These are phyloP conservation scores for Bombus waltoni DNA, from an alignment of 1,140 invertebrate genomes.

Conservation along the genomic window DNA sequence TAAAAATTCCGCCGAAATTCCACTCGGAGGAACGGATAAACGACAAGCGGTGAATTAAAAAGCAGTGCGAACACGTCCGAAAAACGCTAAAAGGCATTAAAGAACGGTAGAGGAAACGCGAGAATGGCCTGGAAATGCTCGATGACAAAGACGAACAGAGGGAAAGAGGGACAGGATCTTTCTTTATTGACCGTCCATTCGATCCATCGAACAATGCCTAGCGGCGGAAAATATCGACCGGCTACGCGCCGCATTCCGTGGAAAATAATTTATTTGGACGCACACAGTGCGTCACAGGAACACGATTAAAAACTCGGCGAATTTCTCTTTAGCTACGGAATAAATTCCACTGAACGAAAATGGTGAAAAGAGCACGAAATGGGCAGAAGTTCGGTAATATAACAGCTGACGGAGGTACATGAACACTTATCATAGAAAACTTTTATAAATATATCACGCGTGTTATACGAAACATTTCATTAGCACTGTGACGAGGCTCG, in stretches of 20 bases:
- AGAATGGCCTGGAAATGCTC: background rate
- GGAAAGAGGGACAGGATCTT: background rate
- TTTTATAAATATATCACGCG: background rate
- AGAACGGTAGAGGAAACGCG: background rate
- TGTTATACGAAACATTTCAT: background rate
- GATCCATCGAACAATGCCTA: background rate
- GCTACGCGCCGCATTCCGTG: background rate
- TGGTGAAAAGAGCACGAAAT: background rate
- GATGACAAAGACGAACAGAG: background rate
- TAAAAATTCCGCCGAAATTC: background rate
- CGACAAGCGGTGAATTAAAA: background rate
- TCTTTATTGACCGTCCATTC: no score
- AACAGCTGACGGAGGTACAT: no score
- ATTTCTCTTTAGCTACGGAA: background rate
- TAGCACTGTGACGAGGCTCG: background rate
- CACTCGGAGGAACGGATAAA: background rate
- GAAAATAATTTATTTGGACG: slow-evolving; percentile 2
- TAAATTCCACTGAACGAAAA: background rate
- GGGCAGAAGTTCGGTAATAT: no score
- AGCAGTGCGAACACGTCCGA: background rate
- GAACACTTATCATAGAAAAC: no score
- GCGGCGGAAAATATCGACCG: background rate
- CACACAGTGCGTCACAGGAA: background rate
- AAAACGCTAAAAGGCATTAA: slow-evolving; percentile 5
- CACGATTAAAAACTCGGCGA: background rate